Evolutionary conservation across 2,888 invertebrate genomes (phyloP).

Genomic region (Chrysolina haemoptera): DNA sequence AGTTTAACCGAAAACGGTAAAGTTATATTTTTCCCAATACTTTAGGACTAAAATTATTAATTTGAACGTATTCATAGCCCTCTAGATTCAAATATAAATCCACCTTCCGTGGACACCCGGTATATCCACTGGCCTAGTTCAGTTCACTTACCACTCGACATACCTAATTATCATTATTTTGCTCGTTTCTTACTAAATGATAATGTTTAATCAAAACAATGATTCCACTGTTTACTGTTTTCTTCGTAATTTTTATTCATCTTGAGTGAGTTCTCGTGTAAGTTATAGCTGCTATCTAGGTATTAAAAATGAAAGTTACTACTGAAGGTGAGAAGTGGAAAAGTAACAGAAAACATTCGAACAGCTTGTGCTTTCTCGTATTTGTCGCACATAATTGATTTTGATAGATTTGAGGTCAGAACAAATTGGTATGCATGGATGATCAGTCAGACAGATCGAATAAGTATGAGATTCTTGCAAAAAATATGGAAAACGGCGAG

Average conservation of each 20-base stretch:
- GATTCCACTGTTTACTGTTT: background rate
- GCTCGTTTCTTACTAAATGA: no score
- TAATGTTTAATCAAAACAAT: no score
- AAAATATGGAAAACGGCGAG: background rate
- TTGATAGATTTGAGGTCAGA: constrained; percentile 2
- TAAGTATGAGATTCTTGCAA: background rate
- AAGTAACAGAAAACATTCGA: constrained; percentile 18
- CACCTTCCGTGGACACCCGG: no score
- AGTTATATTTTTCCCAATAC: no score
- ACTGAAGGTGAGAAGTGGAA: constrained; percentile 8
- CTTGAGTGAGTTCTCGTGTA: background rate
- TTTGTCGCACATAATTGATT: constrained; percentile 17
- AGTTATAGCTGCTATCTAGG: constrained; percentile 16
- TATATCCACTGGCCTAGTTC: no score
- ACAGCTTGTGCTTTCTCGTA: constrained; percentile 15
- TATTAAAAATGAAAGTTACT: constrained; percentile 16
- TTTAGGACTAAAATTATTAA: no score
- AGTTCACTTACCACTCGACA: no score
- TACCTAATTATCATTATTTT: no score
- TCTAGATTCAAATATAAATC: no score
- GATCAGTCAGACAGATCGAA: background rate
- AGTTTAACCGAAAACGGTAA: no score
- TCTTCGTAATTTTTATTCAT: background rate
- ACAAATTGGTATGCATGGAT: background rate
- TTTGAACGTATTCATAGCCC: no score